Conservation (phyloP, 2,113 vertebrate species). For the Myocastor coypus region DNA sequence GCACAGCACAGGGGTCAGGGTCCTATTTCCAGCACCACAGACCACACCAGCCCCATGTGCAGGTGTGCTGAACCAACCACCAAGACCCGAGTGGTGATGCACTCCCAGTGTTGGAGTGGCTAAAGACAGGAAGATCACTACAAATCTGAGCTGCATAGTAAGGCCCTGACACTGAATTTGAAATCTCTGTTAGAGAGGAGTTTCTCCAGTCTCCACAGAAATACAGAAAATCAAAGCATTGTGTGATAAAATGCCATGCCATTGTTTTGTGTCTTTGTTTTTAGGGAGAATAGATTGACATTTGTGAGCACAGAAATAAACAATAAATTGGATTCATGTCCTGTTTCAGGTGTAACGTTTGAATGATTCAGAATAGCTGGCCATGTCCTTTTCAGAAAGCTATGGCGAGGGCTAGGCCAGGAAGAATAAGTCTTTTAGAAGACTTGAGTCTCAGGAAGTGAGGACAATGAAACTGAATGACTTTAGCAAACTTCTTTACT, state of each 20-base stretch:
- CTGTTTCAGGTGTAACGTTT: not conserved
- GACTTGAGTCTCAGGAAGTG: not conserved
- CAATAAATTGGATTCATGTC: not conserved
- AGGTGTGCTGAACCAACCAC: too few species aligned
- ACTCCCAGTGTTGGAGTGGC: too few species aligned
- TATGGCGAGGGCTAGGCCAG: too few species aligned
- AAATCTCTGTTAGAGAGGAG: not conserved
- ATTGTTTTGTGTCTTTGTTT: too few species aligned
- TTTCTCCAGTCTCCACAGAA: not conserved
- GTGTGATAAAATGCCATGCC: fast-evolving
- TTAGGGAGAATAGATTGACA: not conserved
- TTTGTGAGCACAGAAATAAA: not conserved
- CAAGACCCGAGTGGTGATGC: too few species aligned
- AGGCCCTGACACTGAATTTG: not conserved
- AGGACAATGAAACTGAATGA: not conserved
- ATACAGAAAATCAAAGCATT: not conserved
- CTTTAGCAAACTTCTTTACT: not conserved
- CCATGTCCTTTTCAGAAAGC: fast-evolving
- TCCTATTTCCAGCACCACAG: too few species aligned
- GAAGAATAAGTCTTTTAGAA: not conserved
- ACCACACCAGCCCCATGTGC: too few species aligned
- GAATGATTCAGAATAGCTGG: not conserved
- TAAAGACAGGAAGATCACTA: too few species aligned
- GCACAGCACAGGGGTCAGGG: too few species aligned
- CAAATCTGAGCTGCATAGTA: too few species aligned